Evolutionary conservation across 2,113 vertebrate genomes (phyloP).

Genomic region (Calyptommatus sinebrachiatus): DNA sequence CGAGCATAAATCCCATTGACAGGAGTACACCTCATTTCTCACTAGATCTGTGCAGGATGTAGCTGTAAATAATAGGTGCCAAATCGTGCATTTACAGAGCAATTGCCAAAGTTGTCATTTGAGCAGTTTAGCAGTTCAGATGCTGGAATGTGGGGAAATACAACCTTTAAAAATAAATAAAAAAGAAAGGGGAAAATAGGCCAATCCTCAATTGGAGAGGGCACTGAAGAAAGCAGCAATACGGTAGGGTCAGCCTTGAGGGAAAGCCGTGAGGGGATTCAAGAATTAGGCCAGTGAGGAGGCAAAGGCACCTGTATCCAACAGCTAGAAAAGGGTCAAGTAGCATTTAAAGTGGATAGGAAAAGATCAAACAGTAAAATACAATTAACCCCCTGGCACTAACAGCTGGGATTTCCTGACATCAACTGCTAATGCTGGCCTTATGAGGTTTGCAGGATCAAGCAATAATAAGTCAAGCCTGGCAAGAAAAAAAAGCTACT

Average conservation of each 20-base stretch:
- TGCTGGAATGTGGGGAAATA: conserved; percentile 23
- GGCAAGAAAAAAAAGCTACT: conserved; percentile 56
- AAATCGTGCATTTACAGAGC: conserved; percentile 6
- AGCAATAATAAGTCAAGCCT: conserved; percentile 51
- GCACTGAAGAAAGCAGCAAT: conserved; percentile 30
- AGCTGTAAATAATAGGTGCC: background rate
- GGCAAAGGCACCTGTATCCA: conserved; percentile 19
- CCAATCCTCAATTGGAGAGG: conserved; percentile 41
- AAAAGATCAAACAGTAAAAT: conserved; percentile 63
- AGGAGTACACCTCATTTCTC: background rate
- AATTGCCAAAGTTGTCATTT: conserved; percentile 25
- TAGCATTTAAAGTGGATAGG: conserved; percentile 42
- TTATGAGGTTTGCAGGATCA: conserved; percentile 57
- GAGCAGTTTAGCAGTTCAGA: background rate
- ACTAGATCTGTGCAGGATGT: background rate
- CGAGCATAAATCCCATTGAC: background rate
- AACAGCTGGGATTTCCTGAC: conserved; percentile 63
- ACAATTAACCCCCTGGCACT: conserved; percentile 64
- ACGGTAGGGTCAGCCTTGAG: conserved; percentile 28
- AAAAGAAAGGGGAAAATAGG: conserved; percentile 28
- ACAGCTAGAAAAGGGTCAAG: conserved; percentile 44
- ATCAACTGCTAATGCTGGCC: conserved; percentile 51
- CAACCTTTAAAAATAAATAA: background rate
- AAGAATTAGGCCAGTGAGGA: conserved; percentile 50
- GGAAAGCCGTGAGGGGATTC: conserved; percentile 41